phyloP scores from a whole-genome alignment of 2,113 vertebrate species.

The Megaceryle torquata region DNA sequence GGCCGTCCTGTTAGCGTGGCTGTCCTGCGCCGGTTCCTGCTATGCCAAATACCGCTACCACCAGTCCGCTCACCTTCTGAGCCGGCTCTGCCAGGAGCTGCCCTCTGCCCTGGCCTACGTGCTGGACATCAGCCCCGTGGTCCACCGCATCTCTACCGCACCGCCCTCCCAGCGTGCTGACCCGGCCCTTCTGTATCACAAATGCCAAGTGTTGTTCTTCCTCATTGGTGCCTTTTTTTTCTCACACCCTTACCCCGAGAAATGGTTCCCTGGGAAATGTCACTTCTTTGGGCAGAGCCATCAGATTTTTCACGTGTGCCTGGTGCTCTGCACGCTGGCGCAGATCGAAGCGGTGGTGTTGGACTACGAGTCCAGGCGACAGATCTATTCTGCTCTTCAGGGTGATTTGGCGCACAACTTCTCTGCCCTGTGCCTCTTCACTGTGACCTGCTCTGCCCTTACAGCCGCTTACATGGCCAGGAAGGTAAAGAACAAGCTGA shows the following conservation, averaged over 20 bases:
- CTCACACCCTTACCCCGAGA: slow-evolving; percentile 88
- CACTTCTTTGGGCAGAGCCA: slow-evolving; percentile 93
- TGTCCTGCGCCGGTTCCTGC: slow-evolving; percentile 92
- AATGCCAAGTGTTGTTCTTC: slow-evolving; percentile 91
- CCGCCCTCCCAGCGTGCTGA: slow-evolving; percentile 59
- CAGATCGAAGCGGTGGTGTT: slow-evolving; percentile 90
- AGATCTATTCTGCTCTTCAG: slow-evolving; percentile 85
- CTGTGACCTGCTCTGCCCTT: slow-evolving; percentile 83
- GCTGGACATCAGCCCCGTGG: slow-evolving; percentile 92
- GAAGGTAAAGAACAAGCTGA: slow-evolving; percentile 76
- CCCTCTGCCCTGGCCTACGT: slow-evolving; percentile 88
- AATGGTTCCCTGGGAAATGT: slow-evolving; percentile 88
- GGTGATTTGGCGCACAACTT: slow-evolving; percentile 81
- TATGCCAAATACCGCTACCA: slow-evolving; percentile 85
- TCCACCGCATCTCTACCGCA: slow-evolving; percentile 83
- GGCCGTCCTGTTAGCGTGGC: slow-evolving; percentile 86
- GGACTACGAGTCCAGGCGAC: slow-evolving; percentile 83
- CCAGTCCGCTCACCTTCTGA: slow-evolving; percentile 70
- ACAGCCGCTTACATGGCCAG: slow-evolving; percentile 83
- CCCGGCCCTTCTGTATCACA: slow-evolving; percentile 83
- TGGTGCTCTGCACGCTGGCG: slow-evolving; percentile 89
- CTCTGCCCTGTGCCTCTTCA: slow-evolving; percentile 84
- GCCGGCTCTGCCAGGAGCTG: slow-evolving; percentile 89
- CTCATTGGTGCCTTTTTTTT: slow-evolving; percentile 90
- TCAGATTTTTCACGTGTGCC: slow-evolving; percentile 91